A percentile compares a stretch with the other conserved stretches of the same genome.
These are phyloP conservation scores for Napeogenes inachia DNA, from an alignment of 2,888 invertebrate genomes.

Conservation along the genomic window DNA sequence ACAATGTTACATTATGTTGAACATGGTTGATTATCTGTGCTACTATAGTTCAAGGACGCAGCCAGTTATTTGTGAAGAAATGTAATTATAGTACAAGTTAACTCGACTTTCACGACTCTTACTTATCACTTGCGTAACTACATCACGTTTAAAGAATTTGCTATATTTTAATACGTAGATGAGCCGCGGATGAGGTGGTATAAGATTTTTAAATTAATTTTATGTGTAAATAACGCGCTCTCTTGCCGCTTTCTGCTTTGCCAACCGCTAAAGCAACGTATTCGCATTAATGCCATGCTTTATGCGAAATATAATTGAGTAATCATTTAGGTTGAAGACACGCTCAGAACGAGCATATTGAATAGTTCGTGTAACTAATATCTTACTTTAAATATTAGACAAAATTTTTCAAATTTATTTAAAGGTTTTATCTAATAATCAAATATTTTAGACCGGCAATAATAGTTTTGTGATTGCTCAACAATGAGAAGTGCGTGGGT, in stretches of 20 bases:
- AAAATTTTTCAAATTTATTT: too few species aligned
- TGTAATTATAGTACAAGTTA: constrained; percentile 13
- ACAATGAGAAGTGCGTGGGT: constrained; percentile 43
- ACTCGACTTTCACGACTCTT: constrained; percentile 28
- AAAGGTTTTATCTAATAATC: too few species aligned
- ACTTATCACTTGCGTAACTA: constrained; percentile 15
- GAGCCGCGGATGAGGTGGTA: constrained; percentile 19
- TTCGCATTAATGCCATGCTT: constrained; percentile 52
- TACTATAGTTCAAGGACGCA: constrained; percentile 62
- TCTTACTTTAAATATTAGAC: too few species aligned
- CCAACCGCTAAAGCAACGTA: constrained; percentile 36
- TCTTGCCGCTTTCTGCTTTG: constrained; percentile 66
- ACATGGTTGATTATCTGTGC: constrained; percentile 36
- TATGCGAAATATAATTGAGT: constrained; percentile 49
- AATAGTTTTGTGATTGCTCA: constrained; percentile 13
- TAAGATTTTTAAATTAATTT: constrained; percentile 31
- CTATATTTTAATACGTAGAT: constrained; percentile 12
- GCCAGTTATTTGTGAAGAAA: constrained; percentile 32
- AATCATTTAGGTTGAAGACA: constrained; percentile 42
- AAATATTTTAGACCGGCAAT: too few species aligned
- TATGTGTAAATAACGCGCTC: constrained; percentile 36
- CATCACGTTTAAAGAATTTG: constrained; percentile 9
- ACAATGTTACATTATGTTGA: constrained; percentile 24
- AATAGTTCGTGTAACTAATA: neutral
- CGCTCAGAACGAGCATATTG: neutral